Percentiles rank a stretch among this genome's conserved stretches.
phyloP scores from a whole-genome alignment of 2,888 invertebrate genomes.

The Agrotis segetum region DNA sequence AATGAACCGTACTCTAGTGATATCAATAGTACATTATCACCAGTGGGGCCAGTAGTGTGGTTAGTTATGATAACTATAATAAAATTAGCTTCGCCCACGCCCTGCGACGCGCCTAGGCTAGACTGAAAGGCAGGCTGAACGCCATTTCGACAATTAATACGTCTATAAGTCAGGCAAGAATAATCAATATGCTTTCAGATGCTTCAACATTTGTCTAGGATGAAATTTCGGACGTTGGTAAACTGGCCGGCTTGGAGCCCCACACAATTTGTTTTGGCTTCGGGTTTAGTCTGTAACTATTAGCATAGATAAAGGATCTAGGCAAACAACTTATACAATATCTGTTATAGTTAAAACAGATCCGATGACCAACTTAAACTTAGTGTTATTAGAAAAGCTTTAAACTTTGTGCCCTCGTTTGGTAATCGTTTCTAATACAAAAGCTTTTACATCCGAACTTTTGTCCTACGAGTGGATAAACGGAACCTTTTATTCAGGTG shows the following conservation, averaged over 20 bases:
- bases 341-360: conserved; percentile 6
- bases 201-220: conserved; percentile 70
- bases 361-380: not conserved
- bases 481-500: not conserved
- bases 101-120: conserved; percentile 69
- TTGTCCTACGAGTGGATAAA: conserved; percentile 5
- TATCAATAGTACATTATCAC: conserved; percentile 71
- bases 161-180: conserved; percentile 75
- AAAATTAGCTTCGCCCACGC: conserved; percentile 72
- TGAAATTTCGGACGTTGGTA: conserved; percentile 66
- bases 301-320: conserved; percentile 3
- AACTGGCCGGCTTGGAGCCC: conserved; percentile 41
- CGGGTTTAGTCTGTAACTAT: conserved; percentile 1
- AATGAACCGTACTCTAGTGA: conserved; percentile 75
- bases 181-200: conserved; percentile 83
- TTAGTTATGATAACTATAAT: conserved; percentile 71
- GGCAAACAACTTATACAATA: not conserved
- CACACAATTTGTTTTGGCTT: conserved; percentile 43
- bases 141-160: conserved; percentile 69
- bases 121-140: conserved; percentile 66
- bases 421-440: conserved; percentile 2
- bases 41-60: conserved; percentile 64
- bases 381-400: conserved; percentile 11
- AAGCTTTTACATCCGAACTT: not conserved
- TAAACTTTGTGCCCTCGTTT: conserved; percentile 2